These are phyloP conservation scores for Drosophila siamana DNA, from an alignment of 2,888 invertebrate species.

Conservation along the genomic window DNA sequence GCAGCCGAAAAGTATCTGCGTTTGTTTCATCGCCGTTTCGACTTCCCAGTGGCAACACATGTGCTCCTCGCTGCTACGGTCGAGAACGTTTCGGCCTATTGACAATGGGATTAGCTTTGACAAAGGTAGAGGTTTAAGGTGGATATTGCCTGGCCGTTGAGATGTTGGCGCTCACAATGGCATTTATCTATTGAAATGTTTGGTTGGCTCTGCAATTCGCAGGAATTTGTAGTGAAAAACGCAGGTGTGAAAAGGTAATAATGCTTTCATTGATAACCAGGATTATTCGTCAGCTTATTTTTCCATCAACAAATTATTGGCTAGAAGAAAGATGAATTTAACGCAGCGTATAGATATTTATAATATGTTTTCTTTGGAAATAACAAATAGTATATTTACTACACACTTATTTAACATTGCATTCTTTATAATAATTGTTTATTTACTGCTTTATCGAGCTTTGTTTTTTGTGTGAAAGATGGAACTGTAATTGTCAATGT, in stretches of 20 bases:
- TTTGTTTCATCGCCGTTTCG: conserved; percentile 41
- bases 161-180: background rate
- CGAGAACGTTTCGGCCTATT: conserved; percentile 11
- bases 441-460: too few relatives aligned
- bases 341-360: too few relatives aligned
- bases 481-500: too few relatives aligned
- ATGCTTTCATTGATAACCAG: background rate
- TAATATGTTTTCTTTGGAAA: too few relatives aligned
- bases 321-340: background rate
- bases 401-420: too few relatives aligned
- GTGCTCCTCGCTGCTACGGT: conserved; percentile 56
- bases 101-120: conserved; percentile 32
- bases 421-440: too few relatives aligned
- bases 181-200: background rate
- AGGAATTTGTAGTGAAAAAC: conserved; percentile 4
- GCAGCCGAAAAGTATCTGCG: conserved; percentile 71
- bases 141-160: background rate
- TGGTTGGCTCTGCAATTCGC: background rate
- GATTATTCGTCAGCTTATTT: background rate
- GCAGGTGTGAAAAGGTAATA: background rate
- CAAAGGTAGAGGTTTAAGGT: conserved; percentile 15
- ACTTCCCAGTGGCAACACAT: conserved; percentile 47
- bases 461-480: too few relatives aligned
- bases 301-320: background rate
- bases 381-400: too few relatives aligned